These are phyloP conservation scores for Drosophila dunni DNA, from an alignment of 1,140 invertebrate species.

Conservation along the genomic window DNA sequence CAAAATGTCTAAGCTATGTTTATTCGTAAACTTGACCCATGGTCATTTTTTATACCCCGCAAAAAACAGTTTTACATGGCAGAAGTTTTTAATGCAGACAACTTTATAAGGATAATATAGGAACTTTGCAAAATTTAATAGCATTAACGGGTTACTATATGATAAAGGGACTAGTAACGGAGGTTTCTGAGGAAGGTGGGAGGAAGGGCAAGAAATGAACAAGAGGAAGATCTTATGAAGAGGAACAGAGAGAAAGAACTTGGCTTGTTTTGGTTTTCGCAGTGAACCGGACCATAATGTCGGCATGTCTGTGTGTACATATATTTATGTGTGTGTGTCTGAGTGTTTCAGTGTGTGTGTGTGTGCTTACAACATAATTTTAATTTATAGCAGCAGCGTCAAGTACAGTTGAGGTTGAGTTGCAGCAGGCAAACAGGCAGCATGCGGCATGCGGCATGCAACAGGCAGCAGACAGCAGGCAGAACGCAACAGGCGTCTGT, in stretches of 20 bases:
- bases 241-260: not conserved
- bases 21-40: not conserved
- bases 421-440: conserved; percentile 26
- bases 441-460: conserved; percentile 12
- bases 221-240: not conserved
- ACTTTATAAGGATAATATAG: not conserved
- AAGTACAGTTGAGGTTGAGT: conserved; percentile 72
- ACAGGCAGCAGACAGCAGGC: conserved; percentile 50
- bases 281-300: conserved; percentile 53
- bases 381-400: conserved; percentile 71
- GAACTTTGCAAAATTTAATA: not conserved
- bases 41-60: not conserved
- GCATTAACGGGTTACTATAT: not conserved
- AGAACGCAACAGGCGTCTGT: conserved; percentile 54
- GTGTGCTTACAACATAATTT: conserved; percentile 78
- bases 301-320: conserved; percentile 26
- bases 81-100: not conserved
- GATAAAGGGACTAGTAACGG: not conserved
- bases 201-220: not conserved
- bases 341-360: conserved; percentile 37
- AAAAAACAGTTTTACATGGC: not conserved
- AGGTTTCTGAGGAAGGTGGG: not conserved
- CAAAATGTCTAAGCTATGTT: not conserved
- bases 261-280: conserved; percentile 33
- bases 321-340: not conserved